A percentile compares a stretch with the other conserved stretches of the same genome.
These are phyloP conservation scores for Pachypanchax playfairii DNA, from an alignment of 2,113 vertebrate species.

Conservation along the genomic window DNA sequence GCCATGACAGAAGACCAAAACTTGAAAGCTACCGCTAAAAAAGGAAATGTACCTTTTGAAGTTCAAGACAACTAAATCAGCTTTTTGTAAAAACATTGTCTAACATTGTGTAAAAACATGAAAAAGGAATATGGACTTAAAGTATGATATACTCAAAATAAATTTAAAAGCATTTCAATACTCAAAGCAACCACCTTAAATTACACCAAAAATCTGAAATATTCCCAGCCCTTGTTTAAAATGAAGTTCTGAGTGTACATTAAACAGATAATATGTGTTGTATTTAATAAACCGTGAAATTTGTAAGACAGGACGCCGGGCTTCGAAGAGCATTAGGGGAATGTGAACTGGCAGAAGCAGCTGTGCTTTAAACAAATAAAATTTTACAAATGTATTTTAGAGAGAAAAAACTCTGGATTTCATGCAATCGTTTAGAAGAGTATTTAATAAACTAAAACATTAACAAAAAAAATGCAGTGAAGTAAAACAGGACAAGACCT, in stretches of 20 bases:
- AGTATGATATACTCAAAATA: no score
- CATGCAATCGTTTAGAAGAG: not conserved
- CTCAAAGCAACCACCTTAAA: no score
- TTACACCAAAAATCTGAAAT: no score
- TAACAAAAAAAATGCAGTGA: slow-evolving; percentile 8
- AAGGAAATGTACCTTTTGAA: no score
- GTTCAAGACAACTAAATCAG: no score
- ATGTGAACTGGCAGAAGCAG: not conserved
- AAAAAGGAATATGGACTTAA: no score
- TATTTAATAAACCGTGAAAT: not conserved
- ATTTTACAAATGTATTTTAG: not conserved
- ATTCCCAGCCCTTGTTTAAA: slow-evolving; percentile 13
- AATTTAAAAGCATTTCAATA: not conserved
- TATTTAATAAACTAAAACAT: slow-evolving; percentile 34
- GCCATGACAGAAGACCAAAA: no score
- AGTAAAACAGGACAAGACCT: slow-evolving; percentile 2
- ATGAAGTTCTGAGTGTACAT: not conserved
- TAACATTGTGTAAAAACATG: no score
- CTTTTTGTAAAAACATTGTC: no score
- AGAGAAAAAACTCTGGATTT: not conserved
- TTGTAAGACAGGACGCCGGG: not conserved
- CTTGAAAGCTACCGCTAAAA: no score
- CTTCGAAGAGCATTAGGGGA: not conserved
- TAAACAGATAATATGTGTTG: not conserved
- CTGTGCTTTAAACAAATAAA: not conserved